A percentile compares a stretch with the other conserved stretches of the same genome.
Evolutionary conservation across 2,113 vertebrate species (phyloP).

Genomic region (Petrocephalus zakoni): DNA sequence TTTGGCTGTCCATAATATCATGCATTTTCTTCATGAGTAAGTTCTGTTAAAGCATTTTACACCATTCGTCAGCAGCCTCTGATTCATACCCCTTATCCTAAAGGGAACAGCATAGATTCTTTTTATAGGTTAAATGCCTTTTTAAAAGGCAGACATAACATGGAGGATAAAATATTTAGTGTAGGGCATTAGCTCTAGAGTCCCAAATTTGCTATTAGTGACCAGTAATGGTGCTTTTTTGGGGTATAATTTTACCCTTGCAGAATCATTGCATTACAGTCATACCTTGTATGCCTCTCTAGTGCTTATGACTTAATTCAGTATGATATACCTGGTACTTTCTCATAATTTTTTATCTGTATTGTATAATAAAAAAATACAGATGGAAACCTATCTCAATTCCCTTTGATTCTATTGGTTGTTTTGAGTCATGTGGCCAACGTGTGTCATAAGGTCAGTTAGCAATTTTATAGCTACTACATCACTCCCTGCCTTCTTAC

Average conservation of each 20-base stretch:
- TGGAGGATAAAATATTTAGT: background rate
- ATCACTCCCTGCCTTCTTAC: constrained; percentile 36
- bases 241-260: background rate
- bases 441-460: constrained; percentile 29
- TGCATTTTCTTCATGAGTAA: background rate
- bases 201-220: background rate
- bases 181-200: background rate
- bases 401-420: background rate
- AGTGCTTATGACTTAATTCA: background rate
- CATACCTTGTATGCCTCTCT: background rate
- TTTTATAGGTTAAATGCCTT: background rate
- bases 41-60: background rate
- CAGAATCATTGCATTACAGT: background rate
- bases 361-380: constrained; percentile 41
- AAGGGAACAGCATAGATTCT: background rate
- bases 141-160: background rate
- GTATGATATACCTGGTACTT: background rate
- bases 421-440: constrained; percentile 23
- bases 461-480: constrained; percentile 25
- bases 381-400: constrained; percentile 16
- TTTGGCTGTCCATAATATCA: background rate
- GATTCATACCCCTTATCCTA: background rate
- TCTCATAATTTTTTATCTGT: constrained; percentile 51
- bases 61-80: background rate
- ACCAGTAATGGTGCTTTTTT: background rate